Evolutionary conservation across 2,888 invertebrate species (phyloP).

Genomic region (Zygothrica quintamaculata): DNA sequence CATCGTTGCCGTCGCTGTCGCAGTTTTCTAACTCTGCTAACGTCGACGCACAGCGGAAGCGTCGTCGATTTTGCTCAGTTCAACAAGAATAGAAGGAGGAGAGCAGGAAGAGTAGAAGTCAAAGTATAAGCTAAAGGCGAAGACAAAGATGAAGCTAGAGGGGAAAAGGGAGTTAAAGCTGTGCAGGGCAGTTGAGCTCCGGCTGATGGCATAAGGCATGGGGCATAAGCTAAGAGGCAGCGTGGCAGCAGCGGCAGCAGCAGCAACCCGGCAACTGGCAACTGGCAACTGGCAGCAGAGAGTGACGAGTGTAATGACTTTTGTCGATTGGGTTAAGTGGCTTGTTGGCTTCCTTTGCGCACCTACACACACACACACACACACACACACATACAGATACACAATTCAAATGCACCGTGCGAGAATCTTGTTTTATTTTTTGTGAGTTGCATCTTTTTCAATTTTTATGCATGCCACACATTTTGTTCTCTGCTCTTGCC

Average conservation of each 20-base stretch:
- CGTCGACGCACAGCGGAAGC: constrained; percentile 68
- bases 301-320: constrained; percentile 84
- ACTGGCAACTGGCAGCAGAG: constrained; percentile 34
- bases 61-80: constrained; percentile 53
- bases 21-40: background rate
- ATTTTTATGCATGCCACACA: constrained; percentile 78
- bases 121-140: too few species aligned
- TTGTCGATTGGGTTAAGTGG: constrained; percentile 84
- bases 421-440: constrained; percentile 52
- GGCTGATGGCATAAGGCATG: constrained; percentile 3
- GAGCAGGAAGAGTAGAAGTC: too few species aligned
- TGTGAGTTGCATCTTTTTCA: constrained; percentile 74
- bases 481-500: constrained; percentile 44
- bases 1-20: constrained; percentile 20
- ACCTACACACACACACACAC: constrained; percentile 50
- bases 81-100: too few species aligned
- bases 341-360: constrained; percentile 79
- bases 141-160: too few species aligned
- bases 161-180: constrained; percentile 27
- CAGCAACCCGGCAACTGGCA: background rate
- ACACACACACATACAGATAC: constrained; percentile 30
- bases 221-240: constrained; percentile 9
- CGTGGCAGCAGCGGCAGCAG: constrained; percentile 3
- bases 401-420: constrained; percentile 63
- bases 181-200: background rate